Evolutionary conservation across 2,113 vertebrate genomes (phyloP).

Genomic region (Pedionomus torquatus): DNA sequence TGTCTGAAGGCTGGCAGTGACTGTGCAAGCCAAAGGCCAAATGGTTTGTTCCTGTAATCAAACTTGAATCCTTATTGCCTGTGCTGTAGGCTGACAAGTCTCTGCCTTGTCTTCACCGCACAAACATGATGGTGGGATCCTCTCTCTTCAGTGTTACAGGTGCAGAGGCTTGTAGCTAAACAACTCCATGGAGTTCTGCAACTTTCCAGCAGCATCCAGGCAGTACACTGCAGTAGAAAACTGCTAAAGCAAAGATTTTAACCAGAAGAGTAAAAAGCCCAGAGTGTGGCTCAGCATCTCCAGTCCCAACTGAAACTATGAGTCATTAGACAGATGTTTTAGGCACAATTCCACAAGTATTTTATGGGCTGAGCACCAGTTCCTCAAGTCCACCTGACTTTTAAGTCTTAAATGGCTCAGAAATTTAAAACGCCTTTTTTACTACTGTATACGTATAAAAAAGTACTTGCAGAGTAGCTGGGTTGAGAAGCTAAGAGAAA

Average conservation of each 20-base stretch:
- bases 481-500: not conserved
- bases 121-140: not conserved
- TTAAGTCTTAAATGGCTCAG: not conserved
- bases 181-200: not conserved
- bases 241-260: not conserved
- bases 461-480: not conserved
- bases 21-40: not conserved
- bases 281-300: not conserved
- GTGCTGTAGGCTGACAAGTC: not conserved
- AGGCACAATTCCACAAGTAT: not conserved
- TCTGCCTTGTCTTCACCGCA: not conserved
- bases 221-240: not conserved
- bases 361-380: not conserved
- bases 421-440: not conserved
- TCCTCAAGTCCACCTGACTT: not conserved
- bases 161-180: not conserved
- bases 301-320: not conserved
- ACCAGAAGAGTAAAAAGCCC: not conserved
- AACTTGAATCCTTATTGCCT: not conserved
- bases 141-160: not conserved
- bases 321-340: not conserved
- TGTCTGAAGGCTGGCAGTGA: not conserved
- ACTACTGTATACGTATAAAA: not conserved
- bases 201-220: not conserved
- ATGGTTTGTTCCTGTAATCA: fast-evolving